Percentiles rank a stretch among this genome's conserved stretches.
phyloP scores from a whole-genome alignment of 2,113 vertebrate genomes.

The Chaetodon auriga region DNA sequence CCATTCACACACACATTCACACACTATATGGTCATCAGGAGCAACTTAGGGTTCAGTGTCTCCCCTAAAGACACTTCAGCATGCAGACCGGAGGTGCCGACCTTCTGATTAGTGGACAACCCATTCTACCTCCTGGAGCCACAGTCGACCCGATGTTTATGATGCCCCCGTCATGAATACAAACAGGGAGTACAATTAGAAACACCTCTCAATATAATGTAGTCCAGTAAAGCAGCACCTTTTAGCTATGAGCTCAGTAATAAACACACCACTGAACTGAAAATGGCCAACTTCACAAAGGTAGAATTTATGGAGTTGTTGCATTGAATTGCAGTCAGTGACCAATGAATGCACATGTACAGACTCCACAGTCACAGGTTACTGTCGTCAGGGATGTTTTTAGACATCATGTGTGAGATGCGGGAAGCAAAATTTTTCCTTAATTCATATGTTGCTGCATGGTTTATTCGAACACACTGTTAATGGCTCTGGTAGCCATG shows the following conservation, averaged over 20 bases:
- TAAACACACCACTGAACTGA: not conserved
- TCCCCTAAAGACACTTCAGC: too few species aligned
- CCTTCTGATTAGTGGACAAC: too few species aligned
- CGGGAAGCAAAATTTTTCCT: not conserved
- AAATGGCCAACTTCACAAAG: not conserved
- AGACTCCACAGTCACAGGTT: not conserved
- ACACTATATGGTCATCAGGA: too few species aligned
- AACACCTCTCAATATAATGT: not conserved
- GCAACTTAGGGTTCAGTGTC: too few species aligned
- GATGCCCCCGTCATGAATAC: not conserved
- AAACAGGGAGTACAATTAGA: too few species aligned
- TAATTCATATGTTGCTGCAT: constrained; percentile 8
- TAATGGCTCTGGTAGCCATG: not conserved
- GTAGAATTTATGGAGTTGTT: not conserved
- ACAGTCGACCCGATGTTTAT: not conserved
- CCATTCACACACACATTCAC: too few species aligned
- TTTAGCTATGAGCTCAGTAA: not conserved
- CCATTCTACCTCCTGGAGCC: too few species aligned
- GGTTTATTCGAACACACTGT: not conserved
- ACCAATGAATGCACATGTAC: not conserved
- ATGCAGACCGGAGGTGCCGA: too few species aligned
- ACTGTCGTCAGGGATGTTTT: not conserved
- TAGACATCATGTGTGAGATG: not conserved
- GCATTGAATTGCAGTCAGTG: not conserved
- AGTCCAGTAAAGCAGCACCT: too few species aligned